Evolutionary conservation across 2,888 invertebrate species (phyloP).

Genomic region (Seira ritae): DNA sequence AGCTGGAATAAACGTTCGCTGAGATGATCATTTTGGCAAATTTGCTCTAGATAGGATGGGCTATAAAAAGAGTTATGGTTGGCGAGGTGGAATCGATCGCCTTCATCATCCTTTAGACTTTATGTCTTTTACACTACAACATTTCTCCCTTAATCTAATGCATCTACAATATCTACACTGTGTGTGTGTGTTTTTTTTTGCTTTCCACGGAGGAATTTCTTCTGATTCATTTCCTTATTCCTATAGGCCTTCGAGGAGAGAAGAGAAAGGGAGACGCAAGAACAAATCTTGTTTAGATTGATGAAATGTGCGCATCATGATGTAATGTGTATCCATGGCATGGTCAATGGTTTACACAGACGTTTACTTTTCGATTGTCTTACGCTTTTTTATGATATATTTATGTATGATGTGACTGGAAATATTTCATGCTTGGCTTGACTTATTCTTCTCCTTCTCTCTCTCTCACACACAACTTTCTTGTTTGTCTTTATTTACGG

Average conservation of each 20-base stretch:
- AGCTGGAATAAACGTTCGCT: slow-evolving; percentile 64
- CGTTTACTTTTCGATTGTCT: slow-evolving; percentile 24
- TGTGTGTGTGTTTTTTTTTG: background rate
- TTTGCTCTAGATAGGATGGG: slow-evolving; percentile 71
- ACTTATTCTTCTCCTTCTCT: no score
- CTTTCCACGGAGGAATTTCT: background rate
- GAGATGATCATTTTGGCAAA: slow-evolving; percentile 72
- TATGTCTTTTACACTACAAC: slow-evolving; percentile 1
- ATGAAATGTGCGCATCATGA: slow-evolving; percentile 20
- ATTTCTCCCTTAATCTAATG: slow-evolving; percentile 34
- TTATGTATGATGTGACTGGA: slow-evolving; percentile 20
- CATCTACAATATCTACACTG: slow-evolving; percentile 18
- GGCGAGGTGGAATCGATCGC: slow-evolving; percentile 68
- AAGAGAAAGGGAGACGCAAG: background rate
- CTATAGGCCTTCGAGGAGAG: slow-evolving; percentile 1
- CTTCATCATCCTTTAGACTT: slow-evolving; percentile 26
- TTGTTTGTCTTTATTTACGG: slow-evolving; percentile 27
- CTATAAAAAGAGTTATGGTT: slow-evolving; percentile 71
- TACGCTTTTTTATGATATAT: slow-evolving; percentile 10
- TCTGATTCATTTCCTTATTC: background rate
- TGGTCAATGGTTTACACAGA: background rate
- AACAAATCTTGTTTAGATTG: background rate
- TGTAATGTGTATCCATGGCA: slow-evolving; percentile 22
- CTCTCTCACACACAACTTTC: slow-evolving; percentile 26
- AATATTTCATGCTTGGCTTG: slow-evolving; percentile 12